Percentiles rank a stretch among this genome's conserved stretches.
Evolutionary conservation across 2,113 vertebrate genomes (phyloP).

Genomic region (Reinhardtius hippoglossoides): DNA sequence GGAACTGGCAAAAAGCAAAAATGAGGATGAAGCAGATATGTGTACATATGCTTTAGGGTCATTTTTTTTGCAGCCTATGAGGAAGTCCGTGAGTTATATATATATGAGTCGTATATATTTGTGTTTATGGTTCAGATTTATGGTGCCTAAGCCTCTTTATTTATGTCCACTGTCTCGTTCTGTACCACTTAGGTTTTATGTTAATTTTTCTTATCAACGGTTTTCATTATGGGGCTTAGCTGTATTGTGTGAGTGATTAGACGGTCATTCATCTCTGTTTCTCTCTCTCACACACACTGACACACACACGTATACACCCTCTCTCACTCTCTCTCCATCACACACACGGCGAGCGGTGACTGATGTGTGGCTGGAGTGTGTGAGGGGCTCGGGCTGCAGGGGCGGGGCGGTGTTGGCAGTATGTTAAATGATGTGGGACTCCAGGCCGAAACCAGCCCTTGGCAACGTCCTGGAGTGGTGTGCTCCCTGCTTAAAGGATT

Average conservation of each 20-base stretch:
- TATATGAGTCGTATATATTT: conserved; percentile 59
- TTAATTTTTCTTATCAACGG: conserved; percentile 72
- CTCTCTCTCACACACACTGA: conserved; percentile 19
- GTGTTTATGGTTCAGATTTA: conserved; percentile 69
- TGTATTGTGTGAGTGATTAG: conserved; percentile 75
- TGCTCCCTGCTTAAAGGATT: conserved; percentile 27
- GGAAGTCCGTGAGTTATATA: conserved; percentile 38
- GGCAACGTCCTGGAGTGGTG: conserved; percentile 23
- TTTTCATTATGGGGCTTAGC: conserved; percentile 72
- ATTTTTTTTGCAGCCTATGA: conserved; percentile 52
- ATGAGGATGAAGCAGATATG: conserved; percentile 74
- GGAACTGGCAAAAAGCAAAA: conserved; percentile 67
- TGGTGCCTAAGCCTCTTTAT: conserved; percentile 51
- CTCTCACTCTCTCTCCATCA: conserved; percentile 1
- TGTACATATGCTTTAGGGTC: conserved; percentile 71
- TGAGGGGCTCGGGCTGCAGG: conserved; percentile 51
- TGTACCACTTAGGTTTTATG: conserved; percentile 73
- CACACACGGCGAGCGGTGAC: conserved; percentile 53
- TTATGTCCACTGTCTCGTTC: conserved; percentile 70
- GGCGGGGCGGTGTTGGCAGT: conserved; percentile 64
- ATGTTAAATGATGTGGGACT: conserved; percentile 71
- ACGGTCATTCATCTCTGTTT: conserved; percentile 67
- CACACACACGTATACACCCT: neutral
- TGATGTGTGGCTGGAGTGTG: conserved; percentile 61
- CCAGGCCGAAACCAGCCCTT: conserved; percentile 39